Evolutionary conservation across 2,113 vertebrate species (phyloP), one percentile per base, ranked within the genome.

Genomic region (Scytalopus superciliaris): DNA sequence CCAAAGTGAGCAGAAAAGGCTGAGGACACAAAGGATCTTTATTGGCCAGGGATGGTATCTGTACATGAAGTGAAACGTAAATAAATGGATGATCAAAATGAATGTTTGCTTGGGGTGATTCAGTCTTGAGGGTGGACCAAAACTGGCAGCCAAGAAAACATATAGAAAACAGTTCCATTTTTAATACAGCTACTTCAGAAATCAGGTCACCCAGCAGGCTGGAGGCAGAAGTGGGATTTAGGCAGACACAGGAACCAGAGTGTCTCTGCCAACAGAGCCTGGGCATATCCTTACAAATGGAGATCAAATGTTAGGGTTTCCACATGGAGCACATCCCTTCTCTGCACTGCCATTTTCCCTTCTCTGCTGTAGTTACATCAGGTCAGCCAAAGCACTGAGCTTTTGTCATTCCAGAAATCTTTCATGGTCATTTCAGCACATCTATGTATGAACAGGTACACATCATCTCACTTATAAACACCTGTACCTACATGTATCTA

Each of bases 1-100:
- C 33, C 12, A 1, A 35, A 1, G 2, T 24, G 60, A 69, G 39
- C 13, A 2, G 14, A 33, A 1, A 67, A 0, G 2, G 27, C 39
- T 7, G 1, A 45, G 53, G 47, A 62, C 60, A 90, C 52, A 94
- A 88, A 92, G 68, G 39, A 37, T 37, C 52, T 39, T 81, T 95
- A 63, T 72, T 70, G 76, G 9, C 42, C 47, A 31, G 24, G 14
- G 24, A 6, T 39, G 39, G 23, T 81, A 63, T 52, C 80, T 77
- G 55, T 33, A 74, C 49, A 33, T 42, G 68, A 94, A 85, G 7
- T 31, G 27, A 90, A 86, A 92, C 25, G 47, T 68, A 72, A 80
- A 45, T 33, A 35, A 85, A 27, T 52, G 73, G 14, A 3, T 63
- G 45, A 93, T 55, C 30, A 88, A 84, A 81, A 81, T 35, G 18